Evolutionary conservation across 1,140 invertebrate genomes (phyloP).

Genomic region (Caenorhabditis remanei): DNA sequence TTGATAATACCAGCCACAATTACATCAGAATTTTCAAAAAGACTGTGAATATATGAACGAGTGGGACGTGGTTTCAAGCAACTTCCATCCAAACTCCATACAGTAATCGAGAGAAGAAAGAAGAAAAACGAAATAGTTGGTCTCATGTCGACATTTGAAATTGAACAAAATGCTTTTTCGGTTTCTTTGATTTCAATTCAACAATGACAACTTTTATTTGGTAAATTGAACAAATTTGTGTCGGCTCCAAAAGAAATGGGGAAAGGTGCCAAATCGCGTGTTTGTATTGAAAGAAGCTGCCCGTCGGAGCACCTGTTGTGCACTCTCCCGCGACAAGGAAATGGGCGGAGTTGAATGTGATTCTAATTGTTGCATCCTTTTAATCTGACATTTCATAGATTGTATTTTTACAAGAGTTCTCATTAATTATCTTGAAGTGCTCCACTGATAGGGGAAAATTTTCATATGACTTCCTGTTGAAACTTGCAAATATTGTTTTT

Average conservation of each 20-base stretch:
- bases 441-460: too few relatives aligned
- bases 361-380: not conserved
- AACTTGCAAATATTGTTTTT: too few relatives aligned
- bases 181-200: not conserved
- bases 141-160: slow-evolving; percentile 52
- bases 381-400: too few relatives aligned
- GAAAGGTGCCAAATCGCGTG: slow-evolving; percentile 48
- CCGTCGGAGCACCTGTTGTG: slow-evolving; percentile 47
- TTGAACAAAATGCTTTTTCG: slow-evolving; percentile 5
- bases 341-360: slow-evolving; percentile 3
- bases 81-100: not conserved
- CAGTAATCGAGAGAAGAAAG: not conserved
- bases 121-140: not conserved
- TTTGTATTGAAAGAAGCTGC: slow-evolving; percentile 56
- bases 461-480: too few relatives aligned
- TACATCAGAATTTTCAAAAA: slow-evolving; percentile 49
- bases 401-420: too few relatives aligned
- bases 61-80: slow-evolving; percentile 4
- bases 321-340: slow-evolving; percentile 14
- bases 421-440: too few relatives aligned
- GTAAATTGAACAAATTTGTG: slow-evolving; percentile 49
- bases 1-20: slow-evolving; percentile 26
- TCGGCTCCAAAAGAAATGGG: slow-evolving; percentile 20
- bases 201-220: not conserved
- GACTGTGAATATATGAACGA: slow-evolving; percentile 34